phyloP scores from a whole-genome alignment of 2,113 vertebrate species.

The Fregetta grallaria region DNA sequence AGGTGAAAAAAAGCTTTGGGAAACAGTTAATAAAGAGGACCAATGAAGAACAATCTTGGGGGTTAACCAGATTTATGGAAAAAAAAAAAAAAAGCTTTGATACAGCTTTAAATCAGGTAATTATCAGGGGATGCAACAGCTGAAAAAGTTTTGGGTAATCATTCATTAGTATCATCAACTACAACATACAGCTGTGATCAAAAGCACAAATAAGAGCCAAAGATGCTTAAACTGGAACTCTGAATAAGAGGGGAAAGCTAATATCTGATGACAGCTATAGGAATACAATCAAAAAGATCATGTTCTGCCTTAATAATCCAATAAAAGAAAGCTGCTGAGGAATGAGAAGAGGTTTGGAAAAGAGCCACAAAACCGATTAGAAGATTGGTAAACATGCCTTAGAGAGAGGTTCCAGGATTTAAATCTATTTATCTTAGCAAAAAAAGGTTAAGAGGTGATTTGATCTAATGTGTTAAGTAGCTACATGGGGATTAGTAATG shows the following conservation, averaged over 20 bases:
- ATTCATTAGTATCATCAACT: neutral
- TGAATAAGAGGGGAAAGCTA: neutral
- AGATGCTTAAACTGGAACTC: neutral
- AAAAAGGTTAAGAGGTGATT: neutral
- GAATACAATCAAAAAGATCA: neutral
- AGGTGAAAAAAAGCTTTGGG: neutral
- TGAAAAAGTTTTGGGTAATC: neutral
- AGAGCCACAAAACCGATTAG: neutral
- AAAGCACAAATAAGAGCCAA: neutral
- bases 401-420: neutral
- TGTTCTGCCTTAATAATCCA: neutral
- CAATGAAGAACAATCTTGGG: neutral
- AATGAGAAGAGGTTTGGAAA: neutral
- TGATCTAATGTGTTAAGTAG: neutral
- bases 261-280: neutral
- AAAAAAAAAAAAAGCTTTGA: neutral
- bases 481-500: neutral
- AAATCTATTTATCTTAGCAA: neutral
- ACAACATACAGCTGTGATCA: neutral
- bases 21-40: neutral
- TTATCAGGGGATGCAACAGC: neutral
- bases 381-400: neutral
- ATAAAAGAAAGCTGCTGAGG: neutral
- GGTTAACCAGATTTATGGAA: neutral
- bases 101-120: neutral